phyloP scores from a whole-genome alignment of 2,888 invertebrate species.

The Emmelina monodactyla region DNA sequence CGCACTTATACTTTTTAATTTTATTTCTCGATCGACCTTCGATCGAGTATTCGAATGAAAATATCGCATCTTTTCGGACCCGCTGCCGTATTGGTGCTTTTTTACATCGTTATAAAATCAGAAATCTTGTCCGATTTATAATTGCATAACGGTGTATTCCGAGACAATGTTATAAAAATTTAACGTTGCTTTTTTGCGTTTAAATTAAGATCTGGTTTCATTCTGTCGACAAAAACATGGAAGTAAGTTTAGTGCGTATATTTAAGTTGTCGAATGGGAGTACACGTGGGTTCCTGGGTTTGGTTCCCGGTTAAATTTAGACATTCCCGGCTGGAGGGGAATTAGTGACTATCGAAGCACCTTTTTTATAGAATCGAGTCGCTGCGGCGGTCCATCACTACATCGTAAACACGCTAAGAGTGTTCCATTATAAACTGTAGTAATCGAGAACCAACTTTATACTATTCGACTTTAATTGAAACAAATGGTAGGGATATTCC shows the following conservation, averaged over 20 bases:
- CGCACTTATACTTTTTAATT: conserved; percentile 64
- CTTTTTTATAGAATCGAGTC: conserved; percentile 58
- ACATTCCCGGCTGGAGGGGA: conserved; percentile 29
- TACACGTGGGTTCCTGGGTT: conserved; percentile 52
- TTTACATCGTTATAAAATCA: conserved; percentile 30
- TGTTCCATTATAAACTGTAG: too few relatives aligned
- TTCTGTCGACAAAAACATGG: conserved; percentile 20
- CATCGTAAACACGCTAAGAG: too few relatives aligned
- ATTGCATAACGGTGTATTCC: conserved; percentile 18
- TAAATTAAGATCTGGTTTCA: background rate
- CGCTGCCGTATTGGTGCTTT: conserved; percentile 22
- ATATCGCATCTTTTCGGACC: conserved; percentile 36
- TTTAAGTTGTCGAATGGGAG: conserved; percentile 55
- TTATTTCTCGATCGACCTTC: conserved; percentile 58
- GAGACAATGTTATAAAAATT: conserved; percentile 17
- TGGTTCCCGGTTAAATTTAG: conserved; percentile 57
- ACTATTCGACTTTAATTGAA: too few relatives aligned
- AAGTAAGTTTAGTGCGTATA: conserved; percentile 25
- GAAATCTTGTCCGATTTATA: conserved; percentile 21
- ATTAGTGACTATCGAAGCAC: conserved; percentile 50
- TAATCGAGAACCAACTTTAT: too few relatives aligned
- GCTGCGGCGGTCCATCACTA: conserved; percentile 33
- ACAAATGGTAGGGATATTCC: too few relatives aligned
- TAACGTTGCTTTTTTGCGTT: background rate
- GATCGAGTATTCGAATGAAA: conserved; percentile 51